phyloP scores from a whole-genome alignment of 1,140 invertebrate genomes.

The Pogonomyrmex californicus region DNA sequence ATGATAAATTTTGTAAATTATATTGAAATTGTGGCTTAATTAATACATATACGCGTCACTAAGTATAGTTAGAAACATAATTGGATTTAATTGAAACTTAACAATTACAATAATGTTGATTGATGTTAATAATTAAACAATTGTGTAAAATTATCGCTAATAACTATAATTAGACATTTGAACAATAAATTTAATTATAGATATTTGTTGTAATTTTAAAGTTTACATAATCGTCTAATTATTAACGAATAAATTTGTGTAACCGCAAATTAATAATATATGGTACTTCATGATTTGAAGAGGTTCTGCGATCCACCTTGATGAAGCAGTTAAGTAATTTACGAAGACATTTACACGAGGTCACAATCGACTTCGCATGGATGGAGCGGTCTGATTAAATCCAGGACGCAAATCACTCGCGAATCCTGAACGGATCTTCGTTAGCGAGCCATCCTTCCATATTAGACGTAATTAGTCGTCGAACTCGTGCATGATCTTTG shows the following conservation, averaged over 20 bases:
- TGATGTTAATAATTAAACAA: too few relatives aligned
- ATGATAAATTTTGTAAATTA: background rate
- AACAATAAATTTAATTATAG: too few relatives aligned
- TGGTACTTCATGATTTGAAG: constrained; percentile 15
- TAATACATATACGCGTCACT: background rate
- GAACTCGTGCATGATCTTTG: constrained; percentile 61
- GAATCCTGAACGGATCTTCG: constrained; percentile 68
- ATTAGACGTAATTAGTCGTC: constrained; percentile 69
- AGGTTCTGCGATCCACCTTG: constrained; percentile 29
- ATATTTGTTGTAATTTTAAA: background rate
- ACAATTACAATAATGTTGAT: too few relatives aligned
- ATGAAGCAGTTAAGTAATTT: constrained; percentile 58
- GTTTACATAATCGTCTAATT: background rate
- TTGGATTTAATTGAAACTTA: background rate
- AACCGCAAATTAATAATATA: constrained; percentile 27
- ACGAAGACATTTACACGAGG: constrained; percentile 55
- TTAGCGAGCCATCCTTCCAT: constrained; percentile 71
- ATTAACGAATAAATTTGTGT: constrained; percentile 23
- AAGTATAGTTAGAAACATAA: background rate
- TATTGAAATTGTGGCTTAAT: constrained; percentile 5
- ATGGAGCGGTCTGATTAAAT: constrained; percentile 65
- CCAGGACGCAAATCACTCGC: constrained; percentile 63
- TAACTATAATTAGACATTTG: too few relatives aligned
- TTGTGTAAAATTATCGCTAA: too few relatives aligned
- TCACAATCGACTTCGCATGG: constrained; percentile 60